Evolutionary conservation across 1,140 invertebrate genomes (phyloP), one percentile per base, ranked within the genome.

Genomic region (Aricia agestis): DNA sequence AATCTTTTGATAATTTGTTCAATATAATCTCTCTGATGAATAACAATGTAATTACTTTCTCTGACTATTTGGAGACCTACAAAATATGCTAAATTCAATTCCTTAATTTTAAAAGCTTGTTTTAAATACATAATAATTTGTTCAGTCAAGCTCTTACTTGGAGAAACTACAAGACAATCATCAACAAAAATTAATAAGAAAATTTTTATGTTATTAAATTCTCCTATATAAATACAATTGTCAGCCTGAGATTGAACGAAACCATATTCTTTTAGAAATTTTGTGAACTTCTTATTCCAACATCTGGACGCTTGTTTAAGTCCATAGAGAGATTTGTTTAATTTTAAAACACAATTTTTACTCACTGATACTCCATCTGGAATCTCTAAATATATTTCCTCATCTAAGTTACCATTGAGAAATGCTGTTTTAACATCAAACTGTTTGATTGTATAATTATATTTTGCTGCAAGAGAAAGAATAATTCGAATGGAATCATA

Each of bases 381-480:
- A 13, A 68, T 2, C 13, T 68, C 45, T 52, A 74, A 58, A 13
- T 67, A 52, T 9, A 57, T 67, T 1, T 17, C 18, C 19, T 67
- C 66, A 7, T 67, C 42, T 17, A 57, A 36, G 2, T 67, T 13
- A 17, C 84, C 85, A 79, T 91, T 71, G 0, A 92, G 59, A 70
- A 90, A 92, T 1, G 91, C 92, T 66, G 86, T 85, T 74, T 83
- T 90, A 0, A 93, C 80, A 79, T 93, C 91, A 68, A 93, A 85
- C 65, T 92, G 86, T n/a, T 71, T 36, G 5, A 93, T 75, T 6
- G 80, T 11, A 41, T 83, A 76, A 32, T 85, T 77, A 69, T 89
- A 25, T 70, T 78, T 57, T 11, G 82, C 82, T 65, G 85, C 78
- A 61, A 91, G 74, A 57, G 78, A 74, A 5, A 90, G 81, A 66